phyloP scores from a whole-genome alignment of 2,888 invertebrate genomes.

The Apantesis nais region DNA sequence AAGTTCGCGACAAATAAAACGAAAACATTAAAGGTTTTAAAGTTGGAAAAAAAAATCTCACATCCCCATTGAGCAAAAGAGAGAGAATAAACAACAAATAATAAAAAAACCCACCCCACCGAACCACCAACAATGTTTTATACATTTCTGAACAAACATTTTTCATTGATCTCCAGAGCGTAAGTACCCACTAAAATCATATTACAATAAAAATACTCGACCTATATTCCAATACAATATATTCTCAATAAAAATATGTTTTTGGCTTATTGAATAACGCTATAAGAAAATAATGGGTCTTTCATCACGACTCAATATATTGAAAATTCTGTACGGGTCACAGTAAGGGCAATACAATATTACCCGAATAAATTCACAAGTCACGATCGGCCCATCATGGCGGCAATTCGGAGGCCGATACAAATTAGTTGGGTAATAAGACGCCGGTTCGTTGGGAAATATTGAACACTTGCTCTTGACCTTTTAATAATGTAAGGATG shows the following conservation, averaged over 20 bases:
- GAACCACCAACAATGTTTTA: background rate
- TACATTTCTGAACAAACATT: constrained; percentile 2
- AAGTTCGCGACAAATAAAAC: background rate
- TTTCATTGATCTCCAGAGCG: background rate
- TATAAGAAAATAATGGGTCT: constrained; percentile 22
- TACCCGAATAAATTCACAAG: constrained; percentile 30
- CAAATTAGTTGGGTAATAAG: constrained; percentile 48
- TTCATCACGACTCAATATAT: constrained; percentile 25
- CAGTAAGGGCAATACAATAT: constrained; percentile 22
- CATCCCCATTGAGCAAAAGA: background rate
- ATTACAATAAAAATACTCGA: constrained; percentile 11
- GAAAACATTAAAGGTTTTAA: background rate
- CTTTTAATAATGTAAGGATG: constrained; percentile 14
- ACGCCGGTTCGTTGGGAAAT: constrained; percentile 33
- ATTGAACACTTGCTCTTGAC: constrained; percentile 36
- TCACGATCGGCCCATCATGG: constrained; percentile 25
- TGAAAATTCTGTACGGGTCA: constrained; percentile 19
- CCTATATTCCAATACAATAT: constrained; percentile 13
- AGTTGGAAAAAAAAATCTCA: no score
- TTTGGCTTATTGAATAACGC: constrained; percentile 17
- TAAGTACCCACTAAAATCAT: constrained; percentile 10
- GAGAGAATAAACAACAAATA: background rate
- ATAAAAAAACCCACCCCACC: background rate
- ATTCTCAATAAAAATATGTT: constrained; percentile 12
- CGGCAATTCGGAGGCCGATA: constrained; percentile 30